These are phyloP conservation scores for Caenorhabditis drosophilae DNA, from an alignment of 2,888 invertebrate species.

Conservation along the genomic window DNA sequence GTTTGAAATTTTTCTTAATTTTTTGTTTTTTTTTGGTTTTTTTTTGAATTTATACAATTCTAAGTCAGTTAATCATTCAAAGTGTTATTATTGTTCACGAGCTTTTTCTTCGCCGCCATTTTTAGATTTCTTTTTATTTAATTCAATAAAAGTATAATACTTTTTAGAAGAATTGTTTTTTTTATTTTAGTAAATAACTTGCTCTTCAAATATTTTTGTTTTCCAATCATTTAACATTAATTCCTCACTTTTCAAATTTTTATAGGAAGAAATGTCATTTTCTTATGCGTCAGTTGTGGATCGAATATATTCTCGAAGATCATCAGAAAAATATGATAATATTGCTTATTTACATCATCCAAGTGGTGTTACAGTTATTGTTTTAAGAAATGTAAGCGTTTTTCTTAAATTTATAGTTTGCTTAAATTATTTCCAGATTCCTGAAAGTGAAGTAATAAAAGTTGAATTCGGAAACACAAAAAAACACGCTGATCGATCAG, in stretches of 20 bases:
- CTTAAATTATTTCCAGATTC: conserved; percentile 25
- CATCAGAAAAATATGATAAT: conserved; percentile 28
- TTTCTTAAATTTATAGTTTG: neutral
- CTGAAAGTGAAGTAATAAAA: conserved; percentile 38
- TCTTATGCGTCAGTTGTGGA: conserved; percentile 47
- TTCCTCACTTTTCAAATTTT: no score
- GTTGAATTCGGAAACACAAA: conserved; percentile 49
- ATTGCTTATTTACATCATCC: conserved; percentile 57
- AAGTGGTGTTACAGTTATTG: conserved; percentile 54
- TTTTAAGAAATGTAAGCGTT: conserved; percentile 28
- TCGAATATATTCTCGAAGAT: conserved; percentile 41
- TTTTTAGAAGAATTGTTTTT: neutral
- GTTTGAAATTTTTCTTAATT: no score
- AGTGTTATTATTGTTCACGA: neutral
- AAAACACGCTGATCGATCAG: conserved; percentile 46
- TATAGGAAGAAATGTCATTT: no score
- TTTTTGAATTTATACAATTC: neutral
- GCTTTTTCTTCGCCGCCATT: neutral
- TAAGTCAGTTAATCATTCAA: neutral
- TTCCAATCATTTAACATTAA: no score
- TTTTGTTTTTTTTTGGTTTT: no score
- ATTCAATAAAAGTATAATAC: neutral
- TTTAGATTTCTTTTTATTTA: neutral
- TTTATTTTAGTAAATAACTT: conserved; percentile 2
- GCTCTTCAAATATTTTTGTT: no score